Base-by-base conservation (phyloP, 2,797 vertebrate genomes). In the Amniataba percoides region DNA sequence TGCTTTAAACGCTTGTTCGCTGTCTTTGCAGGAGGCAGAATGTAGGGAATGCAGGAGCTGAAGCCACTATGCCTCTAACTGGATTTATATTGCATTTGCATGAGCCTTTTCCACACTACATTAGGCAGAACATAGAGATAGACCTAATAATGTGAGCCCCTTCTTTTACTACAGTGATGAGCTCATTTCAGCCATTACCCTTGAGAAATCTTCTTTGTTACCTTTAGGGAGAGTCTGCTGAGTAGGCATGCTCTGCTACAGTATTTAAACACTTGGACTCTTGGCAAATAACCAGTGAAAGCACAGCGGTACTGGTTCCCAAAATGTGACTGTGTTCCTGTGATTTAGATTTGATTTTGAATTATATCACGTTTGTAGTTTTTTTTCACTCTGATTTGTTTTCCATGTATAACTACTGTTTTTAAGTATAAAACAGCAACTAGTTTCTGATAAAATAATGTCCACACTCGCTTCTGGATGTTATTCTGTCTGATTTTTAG, bases 161-260 rank as follows among this genome's bases (percentile, higher is more conserved):
- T 60, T 75, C 56, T 84, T 84, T 88, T 71, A 59, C 57, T 51
- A 73, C 74, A 46, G 42, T 64, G 82, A 85, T 80, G 78, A 90
- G 85, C 80, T 92, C 55, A 91, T 90, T 88, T 89, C 72, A 81
- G 58, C 61, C 79, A 81, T 87, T 87, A 77, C 87, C 84, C 88
- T 82, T 86, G 85, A 89, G 84, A 86, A 83, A 83, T 83, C 59
- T 74, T 66, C 71, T 80, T 71, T 85, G 81, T 77, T 84, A 86
- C 79, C 56, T 81, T 73, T 19, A 71, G 58, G 69, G 55, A 75
- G 56, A 51, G 60, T 85, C 70, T 86, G 84, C 87, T 87, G 78
- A 90, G 80, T 71, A 64, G 75, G 39, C 77, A 71, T 3, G 25
- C 55, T 68, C 48, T 53, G 62, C 63, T 45, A 62, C 31, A 80